Base-by-base conservation (phyloP, 2,888 invertebrate species). In the Drosophila lutescens region DNA sequence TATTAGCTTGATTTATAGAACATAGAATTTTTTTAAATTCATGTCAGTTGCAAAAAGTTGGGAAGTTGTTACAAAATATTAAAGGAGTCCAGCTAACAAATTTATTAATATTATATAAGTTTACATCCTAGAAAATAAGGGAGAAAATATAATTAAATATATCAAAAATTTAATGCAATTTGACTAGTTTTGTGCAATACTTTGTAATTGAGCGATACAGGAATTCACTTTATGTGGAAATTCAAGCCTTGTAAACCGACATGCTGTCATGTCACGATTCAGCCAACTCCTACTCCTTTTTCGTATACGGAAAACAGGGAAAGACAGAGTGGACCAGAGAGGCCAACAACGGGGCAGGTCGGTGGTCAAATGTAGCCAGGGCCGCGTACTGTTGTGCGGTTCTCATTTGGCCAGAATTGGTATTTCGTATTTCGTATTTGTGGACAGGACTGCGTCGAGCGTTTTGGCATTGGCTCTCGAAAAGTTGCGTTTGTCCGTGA, bases 401-500 rank as follows among this genome's bases (percentile, higher is more conserved):
- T 47, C 34, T 34, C 34, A 34, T 34, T 12, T 12, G 34, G 34
- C 12, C 34, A 34, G n/a, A n/a, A n/a, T n/a, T n/a, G n/a, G n/a
- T n/a, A n/a, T n/a, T 34, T 34, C 12, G 30, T 30, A 30, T 3
- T 32, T 32, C 34, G 47, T 41, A 49, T 68, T 56, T 67, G 46
- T 57, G 68, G 56, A 17, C 47, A 26, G 23, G 36, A 51, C 9
- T 41, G 51, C 40, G 53, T 50, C 41, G 54, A 26, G 47, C 46
- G 34, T 50, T 49, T 47, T 57, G 58, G 57, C 74, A 72, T 65
- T 72, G 55, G 59, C 65, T 65, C 73, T 66, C 60, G 74, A 74
- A 74, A 74, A 74, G 74, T 73, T 73, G 74, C 72, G 59, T 74
- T 66, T 55, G 50, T 23, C 58, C 65, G 40, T 44, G 61, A 59